These are phyloP conservation scores for Pachydiplax longipennis DNA, from an alignment of 2,888 invertebrate species.

Conservation along the genomic window DNA sequence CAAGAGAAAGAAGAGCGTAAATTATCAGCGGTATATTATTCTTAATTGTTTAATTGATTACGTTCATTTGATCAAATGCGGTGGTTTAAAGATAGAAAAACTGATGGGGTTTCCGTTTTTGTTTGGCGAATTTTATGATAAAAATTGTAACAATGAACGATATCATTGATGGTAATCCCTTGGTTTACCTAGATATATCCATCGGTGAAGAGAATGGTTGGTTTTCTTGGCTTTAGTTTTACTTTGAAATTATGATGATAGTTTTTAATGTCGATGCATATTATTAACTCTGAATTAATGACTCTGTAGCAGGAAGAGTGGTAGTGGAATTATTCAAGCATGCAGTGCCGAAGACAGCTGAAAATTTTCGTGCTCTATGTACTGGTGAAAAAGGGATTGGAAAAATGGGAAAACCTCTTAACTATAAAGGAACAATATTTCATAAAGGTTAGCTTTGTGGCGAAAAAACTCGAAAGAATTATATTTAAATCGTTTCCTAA, in stretches of 20 bases:
- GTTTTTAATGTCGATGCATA: no score
- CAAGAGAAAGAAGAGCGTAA: no score
- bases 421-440: slow-evolving; percentile 84
- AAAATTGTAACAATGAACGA: background rate
- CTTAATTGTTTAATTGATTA: background rate
- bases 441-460: slow-evolving; percentile 69
- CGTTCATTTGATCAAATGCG: background rate
- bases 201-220: slow-evolving; percentile 74
- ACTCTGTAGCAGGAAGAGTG: slow-evolving; percentile 75
- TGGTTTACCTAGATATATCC: slow-evolving; percentile 76
- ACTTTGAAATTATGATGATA: background rate
- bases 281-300: slow-evolving; percentile 5
- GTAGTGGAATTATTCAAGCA: slow-evolving; percentile 86
- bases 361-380: slow-evolving; percentile 91
- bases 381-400: slow-evolving; percentile 89
- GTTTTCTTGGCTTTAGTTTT: slow-evolving; percentile 48
- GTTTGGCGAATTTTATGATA: background rate
- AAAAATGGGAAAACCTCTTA: slow-evolving; percentile 72
- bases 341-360: slow-evolving; percentile 84
- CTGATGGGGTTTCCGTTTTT: background rate
- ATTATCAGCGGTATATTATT: no score
- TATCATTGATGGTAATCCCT: slow-evolving; percentile 62
- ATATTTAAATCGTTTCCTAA: no score
- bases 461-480: no score
- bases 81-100: background rate